phyloP scores from a whole-genome alignment of 2,797 vertebrate genomes.

The Merluccius polli region DNA sequence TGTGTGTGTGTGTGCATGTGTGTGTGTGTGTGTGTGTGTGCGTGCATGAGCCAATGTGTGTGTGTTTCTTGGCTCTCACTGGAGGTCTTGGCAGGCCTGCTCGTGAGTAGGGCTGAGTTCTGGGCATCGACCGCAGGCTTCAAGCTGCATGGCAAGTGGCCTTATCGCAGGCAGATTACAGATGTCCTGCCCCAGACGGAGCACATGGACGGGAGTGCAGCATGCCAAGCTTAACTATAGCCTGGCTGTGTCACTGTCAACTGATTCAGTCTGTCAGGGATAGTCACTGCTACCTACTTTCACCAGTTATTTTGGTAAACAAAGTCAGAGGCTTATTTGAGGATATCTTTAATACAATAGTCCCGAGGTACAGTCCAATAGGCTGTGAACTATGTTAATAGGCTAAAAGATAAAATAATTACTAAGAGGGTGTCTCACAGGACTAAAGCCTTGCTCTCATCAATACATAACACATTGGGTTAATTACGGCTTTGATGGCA shows the following conservation, averaged over 20 bases:
- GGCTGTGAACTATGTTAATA: not conserved
- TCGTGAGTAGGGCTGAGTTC: constrained; percentile 13
- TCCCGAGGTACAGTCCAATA: not conserved
- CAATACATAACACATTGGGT: not conserved
- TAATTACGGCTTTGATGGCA: not conserved
- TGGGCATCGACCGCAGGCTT: constrained; percentile 29
- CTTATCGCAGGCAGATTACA: constrained; percentile 52
- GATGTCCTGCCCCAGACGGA: constrained; percentile 30
- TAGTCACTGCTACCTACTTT: constrained; percentile 21
- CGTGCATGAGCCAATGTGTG: not conserved
- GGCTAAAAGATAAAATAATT: not conserved
- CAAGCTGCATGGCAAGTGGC: constrained; percentile 32
- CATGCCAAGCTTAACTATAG: constrained; percentile 35
- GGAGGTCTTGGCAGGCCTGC: constrained; percentile 9
- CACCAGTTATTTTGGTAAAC: not conserved
- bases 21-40: not conserved
- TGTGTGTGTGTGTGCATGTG: constrained; percentile 1
- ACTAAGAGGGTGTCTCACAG: not conserved
- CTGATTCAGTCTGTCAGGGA: constrained; percentile 33
- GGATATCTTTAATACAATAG: not conserved
- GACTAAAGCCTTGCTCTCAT: not conserved
- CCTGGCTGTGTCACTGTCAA: constrained; percentile 27
- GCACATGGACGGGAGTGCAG: constrained; percentile 18
- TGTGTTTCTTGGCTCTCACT: not conserved
- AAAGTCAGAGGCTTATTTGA: not conserved